A percentile compares a stretch with the other conserved stretches of the same genome.
These are phyloP conservation scores for Tiphia femorata DNA, from an alignment of 2,888 invertebrate genomes.

Conservation along the genomic window DNA sequence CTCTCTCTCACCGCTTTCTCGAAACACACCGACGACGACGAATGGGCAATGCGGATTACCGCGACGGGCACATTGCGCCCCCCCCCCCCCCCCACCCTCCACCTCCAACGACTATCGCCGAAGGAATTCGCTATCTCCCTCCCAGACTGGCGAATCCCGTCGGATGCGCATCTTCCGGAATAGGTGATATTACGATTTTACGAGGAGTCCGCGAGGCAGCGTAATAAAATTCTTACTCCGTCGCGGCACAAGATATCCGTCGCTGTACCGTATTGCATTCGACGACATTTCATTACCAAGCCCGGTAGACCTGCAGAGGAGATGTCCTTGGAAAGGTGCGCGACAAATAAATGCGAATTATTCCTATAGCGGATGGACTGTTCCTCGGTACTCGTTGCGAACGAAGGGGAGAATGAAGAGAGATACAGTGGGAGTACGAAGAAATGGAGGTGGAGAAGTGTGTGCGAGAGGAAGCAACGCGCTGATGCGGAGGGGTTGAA, in stretches of 20 bases:
- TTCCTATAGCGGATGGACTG: slow-evolving; percentile 41
- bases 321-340: too few species aligned
- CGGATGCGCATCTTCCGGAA: slow-evolving; percentile 24
- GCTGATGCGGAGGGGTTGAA: slow-evolving; percentile 25
- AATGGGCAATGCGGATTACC: background rate
- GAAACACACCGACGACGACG: too few species aligned
- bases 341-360: slow-evolving; percentile 54
- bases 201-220: slow-evolving; percentile 35
- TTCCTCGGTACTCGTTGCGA: too few species aligned
- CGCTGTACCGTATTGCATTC: slow-evolving; percentile 40
- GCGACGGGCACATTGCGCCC: background rate
- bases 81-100: too few species aligned
- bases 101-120: too few species aligned
- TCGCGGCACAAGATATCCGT: slow-evolving; percentile 33
- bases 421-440: background rate
- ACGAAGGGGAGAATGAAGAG: background rate
- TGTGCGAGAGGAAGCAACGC: too few species aligned
- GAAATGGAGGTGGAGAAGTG: too few species aligned
- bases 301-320: slow-evolving; percentile 15
- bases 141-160: background rate
- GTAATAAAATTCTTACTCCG: slow-evolving; percentile 47
- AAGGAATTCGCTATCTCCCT: background rate
- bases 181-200: slow-evolving; percentile 43
- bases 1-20: too few species aligned
- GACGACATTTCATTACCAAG: slow-evolving; percentile 52